Conservation (phyloP, 2,797 vertebrate genomes). For the Mormyrus hasselquistii region DNA sequence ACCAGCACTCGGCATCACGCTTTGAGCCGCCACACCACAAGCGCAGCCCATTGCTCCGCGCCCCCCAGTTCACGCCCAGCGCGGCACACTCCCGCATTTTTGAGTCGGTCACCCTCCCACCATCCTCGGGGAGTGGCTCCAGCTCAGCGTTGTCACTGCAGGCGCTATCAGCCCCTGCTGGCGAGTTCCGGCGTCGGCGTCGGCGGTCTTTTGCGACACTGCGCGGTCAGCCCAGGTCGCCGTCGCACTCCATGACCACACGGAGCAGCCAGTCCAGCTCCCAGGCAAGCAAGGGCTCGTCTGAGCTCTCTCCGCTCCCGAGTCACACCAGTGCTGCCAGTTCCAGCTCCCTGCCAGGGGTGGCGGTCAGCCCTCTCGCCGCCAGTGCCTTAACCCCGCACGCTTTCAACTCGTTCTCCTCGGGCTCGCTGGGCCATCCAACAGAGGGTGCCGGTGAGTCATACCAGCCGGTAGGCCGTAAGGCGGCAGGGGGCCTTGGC, state of each 20-base stretch:
- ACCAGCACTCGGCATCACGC: conserved; percentile 60
- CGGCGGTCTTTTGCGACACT: conserved; percentile 56
- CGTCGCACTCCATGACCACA: conserved; percentile 95
- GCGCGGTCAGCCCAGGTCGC: conserved; percentile 79
- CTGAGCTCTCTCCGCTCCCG: conserved; percentile 70
- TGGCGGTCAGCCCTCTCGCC: conserved; percentile 74
- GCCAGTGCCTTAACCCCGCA: conserved; percentile 95
- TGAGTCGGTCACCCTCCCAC: conserved; percentile 85
- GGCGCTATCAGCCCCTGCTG: conserved; percentile 55
- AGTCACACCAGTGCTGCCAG: conserved; percentile 73
- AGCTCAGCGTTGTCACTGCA: conserved; percentile 72
- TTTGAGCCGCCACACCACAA: conserved; percentile 82
- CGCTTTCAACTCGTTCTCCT: conserved; percentile 76
- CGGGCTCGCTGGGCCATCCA: conserved; percentile 67
- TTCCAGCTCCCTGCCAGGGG: conserved; percentile 77
- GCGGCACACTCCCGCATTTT: conserved; percentile 97
- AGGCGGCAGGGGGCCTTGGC: conserved; percentile 62
- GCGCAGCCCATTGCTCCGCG: conserved; percentile 84
- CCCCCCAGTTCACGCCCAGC: conserved; percentile 91
- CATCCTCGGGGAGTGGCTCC: conserved; percentile 67
- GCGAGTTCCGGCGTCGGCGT: conserved; percentile 58
- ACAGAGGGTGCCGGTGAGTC: conserved; percentile 64
- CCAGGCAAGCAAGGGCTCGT: conserved; percentile 45
- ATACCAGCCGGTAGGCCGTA: conserved; percentile 49
- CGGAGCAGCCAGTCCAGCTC: conserved; percentile 72